Conservation (phyloP, 2,113 vertebrate genomes). For the Aviceda subcristata region DNA sequence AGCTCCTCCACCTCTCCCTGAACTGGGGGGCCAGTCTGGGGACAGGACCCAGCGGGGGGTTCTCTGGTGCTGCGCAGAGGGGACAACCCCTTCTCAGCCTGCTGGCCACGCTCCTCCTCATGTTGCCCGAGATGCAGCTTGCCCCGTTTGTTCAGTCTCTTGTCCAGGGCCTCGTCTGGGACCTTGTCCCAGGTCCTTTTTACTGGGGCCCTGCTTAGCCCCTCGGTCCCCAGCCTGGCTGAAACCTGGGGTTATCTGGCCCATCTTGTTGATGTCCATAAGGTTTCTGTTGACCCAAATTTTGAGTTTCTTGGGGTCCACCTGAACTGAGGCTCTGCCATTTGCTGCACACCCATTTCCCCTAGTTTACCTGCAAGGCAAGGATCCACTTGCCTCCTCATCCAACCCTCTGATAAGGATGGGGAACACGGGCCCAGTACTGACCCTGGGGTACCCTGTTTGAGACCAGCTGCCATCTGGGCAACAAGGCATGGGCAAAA, state of each 20-base stretch:
- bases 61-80: not conserved
- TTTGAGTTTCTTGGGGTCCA: not conserved
- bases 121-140: not conserved
- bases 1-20: not conserved
- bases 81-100: not conserved
- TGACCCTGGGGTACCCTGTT: too few species aligned
- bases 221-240: not conserved
- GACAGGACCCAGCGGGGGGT: not conserved
- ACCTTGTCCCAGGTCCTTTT: not conserved
- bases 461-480: not conserved
- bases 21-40: not conserved
- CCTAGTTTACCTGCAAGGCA: not conserved
- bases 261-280: not conserved
- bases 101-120: not conserved
- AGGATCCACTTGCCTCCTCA: not conserved
- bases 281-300: accelerated
- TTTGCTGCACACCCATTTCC: not conserved
- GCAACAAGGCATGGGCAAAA: not conserved
- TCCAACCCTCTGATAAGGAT: not conserved
- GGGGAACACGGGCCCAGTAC: not conserved
- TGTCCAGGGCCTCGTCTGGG: too few species aligned
- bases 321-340: not conserved
- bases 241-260: not conserved
- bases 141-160: not conserved
- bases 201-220: not conserved